Percentiles rank a stretch among this genome's conserved stretches.
Evolutionary conservation across 2,888 invertebrate species (phyloP).

Genomic region (Ennomos erosarius): DNA sequence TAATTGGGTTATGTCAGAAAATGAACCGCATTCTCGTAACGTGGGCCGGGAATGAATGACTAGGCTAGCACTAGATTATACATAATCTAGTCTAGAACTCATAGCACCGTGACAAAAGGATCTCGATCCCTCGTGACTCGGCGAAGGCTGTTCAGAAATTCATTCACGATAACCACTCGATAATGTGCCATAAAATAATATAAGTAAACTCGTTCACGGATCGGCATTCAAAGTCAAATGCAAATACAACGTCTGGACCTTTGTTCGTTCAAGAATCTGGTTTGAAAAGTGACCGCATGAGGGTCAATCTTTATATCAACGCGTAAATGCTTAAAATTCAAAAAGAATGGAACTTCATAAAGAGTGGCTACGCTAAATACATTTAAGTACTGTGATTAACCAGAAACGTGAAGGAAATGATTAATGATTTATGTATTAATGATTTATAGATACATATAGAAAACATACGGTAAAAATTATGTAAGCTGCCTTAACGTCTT

Average conservation of each 20-base stretch:
- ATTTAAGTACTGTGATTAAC: too few species aligned
- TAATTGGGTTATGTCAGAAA: slow-evolving; percentile 3
- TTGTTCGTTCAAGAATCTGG: slow-evolving; percentile 51
- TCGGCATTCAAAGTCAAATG: slow-evolving; percentile 61
- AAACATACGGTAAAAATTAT: too few species aligned
- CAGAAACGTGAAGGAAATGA: slow-evolving; percentile 34
- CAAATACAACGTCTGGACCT: slow-evolving; percentile 51
- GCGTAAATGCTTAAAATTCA: slow-evolving; percentile 3
- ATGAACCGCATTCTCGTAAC: slow-evolving; percentile 6
- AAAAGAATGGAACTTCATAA: slow-evolving; percentile 1
- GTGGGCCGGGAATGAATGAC: slow-evolving; percentile 12
- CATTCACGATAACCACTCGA: slow-evolving; percentile 53
- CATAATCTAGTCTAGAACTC: slow-evolving; percentile 9
- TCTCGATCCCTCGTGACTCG: slow-evolving; percentile 58
- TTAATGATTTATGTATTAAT: slow-evolving; percentile 54
- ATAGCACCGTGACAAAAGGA: slow-evolving; percentile 37
- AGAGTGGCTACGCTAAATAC: background rate
- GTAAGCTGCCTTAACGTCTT: too few species aligned
- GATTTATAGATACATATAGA: slow-evolving; percentile 41
- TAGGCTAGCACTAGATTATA: slow-evolving; percentile 1
- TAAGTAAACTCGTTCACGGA: slow-evolving; percentile 36
- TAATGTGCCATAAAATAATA: slow-evolving; percentile 52
- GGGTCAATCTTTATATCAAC: slow-evolving; percentile 18
- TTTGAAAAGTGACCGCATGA: slow-evolving; percentile 43
- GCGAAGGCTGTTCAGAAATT: slow-evolving; percentile 61